Evolutionary conservation across 1,140 invertebrate species (phyloP), one percentile per base, ranked within the genome.

Genomic region (Eupeodes corollae): DNA sequence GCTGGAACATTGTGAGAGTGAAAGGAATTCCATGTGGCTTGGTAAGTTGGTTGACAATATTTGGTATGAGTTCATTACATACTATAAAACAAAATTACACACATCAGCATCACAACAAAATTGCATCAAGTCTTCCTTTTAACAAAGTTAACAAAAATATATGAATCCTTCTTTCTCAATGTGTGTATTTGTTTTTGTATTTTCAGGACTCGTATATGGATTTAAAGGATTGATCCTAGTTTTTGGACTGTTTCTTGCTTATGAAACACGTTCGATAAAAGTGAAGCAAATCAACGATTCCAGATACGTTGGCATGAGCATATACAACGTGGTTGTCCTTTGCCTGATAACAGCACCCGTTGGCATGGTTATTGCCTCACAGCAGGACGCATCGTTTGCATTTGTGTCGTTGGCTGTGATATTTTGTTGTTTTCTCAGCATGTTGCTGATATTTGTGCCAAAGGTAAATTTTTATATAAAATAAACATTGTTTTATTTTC

Each of bases 301-400:
- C 0, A 79, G 93, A 59, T 95, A 98, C 70, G 94, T 98, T 11
- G 93, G 93, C 52, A 96, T 99, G 91, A 92, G 92, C 55, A 98
- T 99, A 61, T 99, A 99, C 73, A 99, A 99, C 72, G 94, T 99
- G 41, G 94, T 96, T 47, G 91, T 99, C 19, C 77, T 99, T 12
- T 97, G 93, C 67, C 72, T 98, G 46, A 97, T 99, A 61, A 98
- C 94, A 10, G 93, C 89, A 12, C 95, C 95, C 0, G 94, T 99
- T 33, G 91, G 90, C 11, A 81, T 98, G 74, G 91, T 98, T 48
- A 97, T 99, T 52, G 86, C 88, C 44, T 90, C 88, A 52, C 94
- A 98, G 64, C 91, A 97, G 67, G 91, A 99, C 70, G 93, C 95
- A 11, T 90, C 88, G 52, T 99, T 94, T 70, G 90, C 90, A 13